Conservation (phyloP, 2,888 invertebrate species). For the Monochamus alternatus region DNA sequence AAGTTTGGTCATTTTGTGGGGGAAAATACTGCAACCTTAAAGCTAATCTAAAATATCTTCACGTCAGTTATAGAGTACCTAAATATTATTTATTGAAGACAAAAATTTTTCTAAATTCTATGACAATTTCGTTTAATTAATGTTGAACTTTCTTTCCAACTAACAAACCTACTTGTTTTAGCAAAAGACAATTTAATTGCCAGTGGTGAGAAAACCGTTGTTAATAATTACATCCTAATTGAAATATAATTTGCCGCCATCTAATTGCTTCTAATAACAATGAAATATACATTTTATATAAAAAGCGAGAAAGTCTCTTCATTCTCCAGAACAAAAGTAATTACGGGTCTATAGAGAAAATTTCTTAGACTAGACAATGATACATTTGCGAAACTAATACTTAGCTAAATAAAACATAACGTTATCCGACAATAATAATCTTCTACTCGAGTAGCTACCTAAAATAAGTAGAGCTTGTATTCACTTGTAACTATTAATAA, state of each 20-base stretch:
- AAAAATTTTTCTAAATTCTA: too few species aligned
- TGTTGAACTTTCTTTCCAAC: too few species aligned
- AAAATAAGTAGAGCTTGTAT: conserved; percentile 38
- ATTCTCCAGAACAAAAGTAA: conserved; percentile 18
- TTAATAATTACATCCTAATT: conserved; percentile 25
- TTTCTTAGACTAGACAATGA: conserved; percentile 13
- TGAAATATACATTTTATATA: conserved; percentile 26
- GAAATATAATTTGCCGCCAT: conserved; percentile 24
- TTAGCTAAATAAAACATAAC: conserved; percentile 32
- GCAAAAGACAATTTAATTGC: conserved; percentile 19
- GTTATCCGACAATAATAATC: conserved; percentile 43
- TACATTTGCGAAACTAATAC: conserved; percentile 22
- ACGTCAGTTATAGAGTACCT: too few species aligned
- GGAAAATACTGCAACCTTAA: too few species aligned
- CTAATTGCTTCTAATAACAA: conserved; percentile 31
- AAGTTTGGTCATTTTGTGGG: too few species aligned
- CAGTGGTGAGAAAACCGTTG: conserved; percentile 22
- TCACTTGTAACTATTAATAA: conserved; percentile 22
- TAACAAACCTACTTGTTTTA: neutral
- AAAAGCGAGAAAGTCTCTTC: conserved; percentile 31
- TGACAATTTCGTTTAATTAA: too few species aligned
- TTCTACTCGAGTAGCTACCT: conserved; percentile 25
- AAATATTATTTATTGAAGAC: too few species aligned
- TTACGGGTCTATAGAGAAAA: conserved; percentile 13
- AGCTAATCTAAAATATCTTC: too few species aligned